Evolutionary conservation across 2,113 vertebrate genomes (phyloP).

Genomic region (Thomomys bottae): DNA sequence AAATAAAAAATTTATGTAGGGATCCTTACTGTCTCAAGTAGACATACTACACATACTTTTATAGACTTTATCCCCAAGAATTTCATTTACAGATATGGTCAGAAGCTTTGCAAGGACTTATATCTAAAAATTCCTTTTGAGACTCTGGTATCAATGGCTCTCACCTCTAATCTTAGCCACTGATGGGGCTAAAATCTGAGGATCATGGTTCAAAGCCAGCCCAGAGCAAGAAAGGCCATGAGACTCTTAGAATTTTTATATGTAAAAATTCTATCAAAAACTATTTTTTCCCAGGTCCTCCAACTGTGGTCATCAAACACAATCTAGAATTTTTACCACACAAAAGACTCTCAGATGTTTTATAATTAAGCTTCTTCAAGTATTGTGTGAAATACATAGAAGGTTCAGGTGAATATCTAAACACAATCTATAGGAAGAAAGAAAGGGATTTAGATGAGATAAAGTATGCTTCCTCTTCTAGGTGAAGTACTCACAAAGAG

Average conservation of each 20-base stretch:
- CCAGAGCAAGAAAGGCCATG: no score
- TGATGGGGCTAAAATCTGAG: no score
- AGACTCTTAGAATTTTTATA: no score
- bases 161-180: no score
- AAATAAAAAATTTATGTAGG: conserved; percentile 2
- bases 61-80: not conserved
- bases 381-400: not conserved
- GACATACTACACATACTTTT: not conserved
- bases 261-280: not conserved
- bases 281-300: not conserved
- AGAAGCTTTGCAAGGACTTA: not conserved
- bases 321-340: not conserved
- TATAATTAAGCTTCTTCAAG: not conserved
- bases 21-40: not conserved
- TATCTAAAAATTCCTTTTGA: not conserved
- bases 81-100: not conserved
- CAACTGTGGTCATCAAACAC: not conserved
- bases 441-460: not conserved
- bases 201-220: no score
- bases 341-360: not conserved
- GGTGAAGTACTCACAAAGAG: not conserved
- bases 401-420: conserved; percentile 27
- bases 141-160: no score
- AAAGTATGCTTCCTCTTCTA: not conserved
- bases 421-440: not conserved